Conservation (phyloP, 2,113 vertebrate species). For the Gracilinanus agilis region DNA sequence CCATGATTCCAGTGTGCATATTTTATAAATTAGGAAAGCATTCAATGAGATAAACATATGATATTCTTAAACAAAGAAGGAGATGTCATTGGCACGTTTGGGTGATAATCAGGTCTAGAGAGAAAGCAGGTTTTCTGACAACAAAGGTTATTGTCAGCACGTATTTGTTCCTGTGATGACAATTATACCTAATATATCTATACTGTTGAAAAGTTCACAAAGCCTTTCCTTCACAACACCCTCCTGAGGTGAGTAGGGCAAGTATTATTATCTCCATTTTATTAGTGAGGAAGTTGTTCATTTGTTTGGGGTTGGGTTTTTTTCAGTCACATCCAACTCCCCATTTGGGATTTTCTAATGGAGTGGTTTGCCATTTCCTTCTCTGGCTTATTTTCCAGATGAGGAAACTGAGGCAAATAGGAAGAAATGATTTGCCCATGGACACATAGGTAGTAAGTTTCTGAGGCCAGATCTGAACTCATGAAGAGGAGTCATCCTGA, state of each 20-base stretch:
- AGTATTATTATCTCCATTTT: not conserved
- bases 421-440: too few species aligned
- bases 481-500: too few species aligned
- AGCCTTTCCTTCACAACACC: not conserved
- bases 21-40: conserved; percentile 1
- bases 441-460: too few species aligned
- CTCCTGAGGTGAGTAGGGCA: not conserved
- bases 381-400: too few species aligned
- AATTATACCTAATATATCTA: not conserved
- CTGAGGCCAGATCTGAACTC: too few species aligned
- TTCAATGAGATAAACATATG: not conserved
- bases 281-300: not conserved
- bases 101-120: not conserved
- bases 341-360: too few species aligned
- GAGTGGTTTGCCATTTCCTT: too few species aligned
- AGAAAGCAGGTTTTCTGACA: not conserved
- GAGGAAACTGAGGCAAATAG: too few species aligned
- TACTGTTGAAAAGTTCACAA: not conserved
- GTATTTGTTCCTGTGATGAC: not conserved
- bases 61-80: conserved; percentile 9
- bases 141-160: not conserved
- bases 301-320: too few species aligned
- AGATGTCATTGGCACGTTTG: not conserved
- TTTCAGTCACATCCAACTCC: too few species aligned
- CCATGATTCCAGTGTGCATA: not conserved